A percentile compares a stretch with the other conserved stretches of the same genome.
These are phyloP conservation scores for Auanema freiburgensis DNA, from an alignment of 2,888 invertebrate genomes.

Conservation along the genomic window DNA sequence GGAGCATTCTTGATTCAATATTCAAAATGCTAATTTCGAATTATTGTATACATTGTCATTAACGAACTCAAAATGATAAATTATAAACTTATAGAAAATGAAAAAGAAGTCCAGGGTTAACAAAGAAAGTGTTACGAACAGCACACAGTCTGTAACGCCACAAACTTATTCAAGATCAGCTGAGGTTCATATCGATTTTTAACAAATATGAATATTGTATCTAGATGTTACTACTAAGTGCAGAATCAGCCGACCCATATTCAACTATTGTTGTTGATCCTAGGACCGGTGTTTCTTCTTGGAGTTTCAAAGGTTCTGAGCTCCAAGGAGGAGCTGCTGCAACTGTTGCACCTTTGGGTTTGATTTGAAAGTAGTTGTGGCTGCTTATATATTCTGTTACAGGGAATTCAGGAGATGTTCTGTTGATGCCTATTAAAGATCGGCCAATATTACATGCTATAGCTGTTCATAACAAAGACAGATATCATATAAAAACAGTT, in stretches of 20 bases:
- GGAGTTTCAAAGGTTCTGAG: slow-evolving; percentile 57
- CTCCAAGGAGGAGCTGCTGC: slow-evolving; percentile 47
- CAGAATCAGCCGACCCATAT: slow-evolving; percentile 43
- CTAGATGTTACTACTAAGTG: slow-evolving; percentile 38
- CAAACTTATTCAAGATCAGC: too few species aligned
- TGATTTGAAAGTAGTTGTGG: not conserved
- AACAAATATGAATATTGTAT: not conserved
- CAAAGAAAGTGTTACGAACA: too few species aligned
- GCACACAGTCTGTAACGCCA: too few species aligned
- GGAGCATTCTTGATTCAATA: too few species aligned
- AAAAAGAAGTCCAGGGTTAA: too few species aligned
- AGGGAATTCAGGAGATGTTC: slow-evolving; percentile 42
- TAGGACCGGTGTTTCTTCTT: slow-evolving; percentile 46
- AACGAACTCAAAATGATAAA: too few species aligned
- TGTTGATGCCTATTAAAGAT: slow-evolving; percentile 43
- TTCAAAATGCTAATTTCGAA: too few species aligned
- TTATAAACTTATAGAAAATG: too few species aligned
- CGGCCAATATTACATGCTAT: slow-evolving; percentile 45
- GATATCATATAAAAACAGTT: slow-evolving; percentile 41
- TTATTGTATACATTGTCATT: too few species aligned
- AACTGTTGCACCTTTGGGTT: slow-evolving; percentile 44
- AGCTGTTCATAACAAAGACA: slow-evolving; percentile 40
- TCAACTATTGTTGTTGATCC: slow-evolving; percentile 53
- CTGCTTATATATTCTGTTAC: too few species aligned
- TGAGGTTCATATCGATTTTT: too few species aligned